phyloP scores from a whole-genome alignment of 2,888 invertebrate species.

The Phlogophora meticulosa region DNA sequence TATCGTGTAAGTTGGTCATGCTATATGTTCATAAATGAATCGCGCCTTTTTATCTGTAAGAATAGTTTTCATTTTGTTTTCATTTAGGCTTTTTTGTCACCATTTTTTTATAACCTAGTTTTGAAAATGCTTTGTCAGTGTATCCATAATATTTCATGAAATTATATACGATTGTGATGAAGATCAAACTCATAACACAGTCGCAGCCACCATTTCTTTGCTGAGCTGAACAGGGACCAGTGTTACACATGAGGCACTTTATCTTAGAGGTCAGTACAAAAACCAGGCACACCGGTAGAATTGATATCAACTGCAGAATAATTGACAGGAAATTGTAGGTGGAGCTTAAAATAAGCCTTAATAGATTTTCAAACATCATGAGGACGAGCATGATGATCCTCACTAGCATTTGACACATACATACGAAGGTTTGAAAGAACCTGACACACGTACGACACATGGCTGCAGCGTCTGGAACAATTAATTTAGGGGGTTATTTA shows the following conservation, averaged over 20 bases:
- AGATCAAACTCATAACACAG: constrained; percentile 77
- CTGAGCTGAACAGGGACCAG: constrained; percentile 73
- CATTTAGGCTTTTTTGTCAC: too few relatives aligned
- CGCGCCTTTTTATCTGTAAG: too few relatives aligned
- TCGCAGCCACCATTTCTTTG: constrained; percentile 78
- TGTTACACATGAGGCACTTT: constrained; percentile 80
- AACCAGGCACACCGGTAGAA: constrained; percentile 83
- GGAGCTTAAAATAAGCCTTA: constrained; percentile 80
- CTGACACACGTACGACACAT: constrained; percentile 84
- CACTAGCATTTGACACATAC: constrained; percentile 81
- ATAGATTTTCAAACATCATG: constrained; percentile 83
- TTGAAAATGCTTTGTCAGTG: constrained; percentile 69
- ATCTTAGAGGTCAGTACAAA: constrained; percentile 80
- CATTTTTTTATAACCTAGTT: constrained; percentile 21
- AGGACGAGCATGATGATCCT: constrained; percentile 81
- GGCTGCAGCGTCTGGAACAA: constrained; percentile 68
- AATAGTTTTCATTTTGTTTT: too few relatives aligned
- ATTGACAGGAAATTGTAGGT: constrained; percentile 83
- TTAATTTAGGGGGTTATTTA: too few relatives aligned
- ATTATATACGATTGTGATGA: constrained; percentile 75
- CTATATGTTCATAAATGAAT: too few relatives aligned
- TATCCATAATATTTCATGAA: constrained; percentile 78
- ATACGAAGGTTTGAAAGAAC: constrained; percentile 76
- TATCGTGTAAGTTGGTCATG: too few relatives aligned
- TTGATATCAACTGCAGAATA: constrained; percentile 80